Base-by-base conservation (phyloP, 2,888 invertebrate genomes). In the Pseudolycoriella hygida region DNA sequence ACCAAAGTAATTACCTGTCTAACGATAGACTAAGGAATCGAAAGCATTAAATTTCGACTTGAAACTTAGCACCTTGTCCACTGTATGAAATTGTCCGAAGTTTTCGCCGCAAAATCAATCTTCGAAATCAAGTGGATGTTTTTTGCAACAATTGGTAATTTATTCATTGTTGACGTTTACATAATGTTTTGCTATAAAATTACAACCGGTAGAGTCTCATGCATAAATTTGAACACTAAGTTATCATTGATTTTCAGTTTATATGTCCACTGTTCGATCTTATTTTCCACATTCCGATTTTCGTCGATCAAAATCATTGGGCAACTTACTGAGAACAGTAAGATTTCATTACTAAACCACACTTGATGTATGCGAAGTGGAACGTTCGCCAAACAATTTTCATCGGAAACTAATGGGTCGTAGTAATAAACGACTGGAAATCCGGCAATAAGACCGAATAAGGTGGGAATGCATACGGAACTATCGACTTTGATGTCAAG, bases 371-470 rank as follows among this genome's bases (percentile, higher is more conserved):
- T 46, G 25, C 25, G 25, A 25, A 25, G 25, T 8, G 8, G 8
- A 25, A 48, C 41, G 14, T 41, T 15, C 2, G 43, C 41, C 20
- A 52, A 45, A 25, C 51, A 51, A 38, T 45, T 48, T 20, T 46
- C 8, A 12, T 12, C 15, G 12, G 34, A 34, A 34, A 12, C 15
- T 12, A 12, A 14, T 12, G 34, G 34, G 42, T 52, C 45, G 40
- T 54, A 54, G 55, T 55, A 61, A 47, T 60, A 60, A 11, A 62
- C 51, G 31, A 57, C 49, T 12, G 62, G 62, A 50, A 56, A 62
- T 17, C 58, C 58, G 19, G 60, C 50, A 25, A 61, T 46, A 8
- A 56, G 38, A 1, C 62, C 62, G 47, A 57, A 52, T 4, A 60
- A 20, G 6, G 55, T 54, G 12, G 61, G 55, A 25, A 58, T 44